Conservation (phyloP, 23 tunicate species). For the Clavelina lepadiformis region DNA sequence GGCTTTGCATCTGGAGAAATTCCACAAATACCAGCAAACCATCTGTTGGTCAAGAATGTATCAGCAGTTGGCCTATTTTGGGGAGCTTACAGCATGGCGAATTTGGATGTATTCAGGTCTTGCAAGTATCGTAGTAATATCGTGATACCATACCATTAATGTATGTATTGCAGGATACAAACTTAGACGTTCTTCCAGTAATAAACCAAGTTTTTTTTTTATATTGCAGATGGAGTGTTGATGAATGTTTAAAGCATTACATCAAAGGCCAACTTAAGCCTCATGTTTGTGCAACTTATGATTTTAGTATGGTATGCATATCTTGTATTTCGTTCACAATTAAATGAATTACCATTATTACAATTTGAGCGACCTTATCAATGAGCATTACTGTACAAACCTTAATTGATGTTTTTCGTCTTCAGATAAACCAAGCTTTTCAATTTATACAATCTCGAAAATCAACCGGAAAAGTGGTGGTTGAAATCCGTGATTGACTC, state of each 20-base stretch:
- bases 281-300: slow-evolving; percentile 40
- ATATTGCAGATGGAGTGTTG: slow-evolving; percentile 43
- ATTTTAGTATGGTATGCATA: slow-evolving; percentile 22
- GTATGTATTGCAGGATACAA: slow-evolving; percentile 13
- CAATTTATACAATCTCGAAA: slow-evolving; percentile 58
- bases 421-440: slow-evolving; percentile 80
- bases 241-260: slow-evolving; percentile 36
- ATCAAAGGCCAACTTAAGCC: slow-evolving; percentile 61
- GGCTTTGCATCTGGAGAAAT: slow-evolving; percentile 89
- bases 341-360: neutral
- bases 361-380: neutral
- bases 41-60: slow-evolving; percentile 75
- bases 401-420: neutral
- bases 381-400: too few species aligned
- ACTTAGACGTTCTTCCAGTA: neutral
- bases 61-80: slow-evolving; percentile 77
- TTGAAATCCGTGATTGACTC: too few species aligned
- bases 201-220: too few species aligned
- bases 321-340: neutral
- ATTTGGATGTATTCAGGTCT: slow-evolving; percentile 37
- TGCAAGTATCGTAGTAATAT: neutral
- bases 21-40: slow-evolving; percentile 82
- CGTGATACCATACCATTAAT: neutral
- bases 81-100: slow-evolving; percentile 40
- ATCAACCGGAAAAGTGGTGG: slow-evolving; percentile 82